These are phyloP conservation scores for Pseudorectes ferrugineus DNA, from an alignment of 2,113 vertebrate species.

Conservation along the genomic window DNA sequence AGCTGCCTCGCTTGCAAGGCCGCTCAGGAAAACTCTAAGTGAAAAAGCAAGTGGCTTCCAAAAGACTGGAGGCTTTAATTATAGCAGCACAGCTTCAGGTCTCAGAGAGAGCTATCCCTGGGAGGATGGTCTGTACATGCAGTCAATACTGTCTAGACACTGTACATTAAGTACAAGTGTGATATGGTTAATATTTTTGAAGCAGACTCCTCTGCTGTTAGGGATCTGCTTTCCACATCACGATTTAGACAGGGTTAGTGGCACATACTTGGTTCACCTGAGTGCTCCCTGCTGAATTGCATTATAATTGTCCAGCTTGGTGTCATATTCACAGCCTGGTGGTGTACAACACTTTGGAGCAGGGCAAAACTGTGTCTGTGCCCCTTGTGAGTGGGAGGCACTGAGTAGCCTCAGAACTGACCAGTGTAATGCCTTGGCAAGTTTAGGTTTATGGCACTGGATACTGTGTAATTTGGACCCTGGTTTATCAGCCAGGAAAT, in stretches of 20 bases:
- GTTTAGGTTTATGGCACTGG: neutral
- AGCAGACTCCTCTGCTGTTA: neutral
- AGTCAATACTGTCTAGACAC: neutral
- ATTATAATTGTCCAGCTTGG: neutral
- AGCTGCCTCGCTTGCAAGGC: fast-evolving
- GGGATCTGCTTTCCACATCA: neutral
- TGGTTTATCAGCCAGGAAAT: neutral
- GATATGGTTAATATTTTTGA: neutral
- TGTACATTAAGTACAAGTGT: neutral
- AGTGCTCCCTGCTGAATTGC: neutral
- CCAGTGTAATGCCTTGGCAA: neutral
- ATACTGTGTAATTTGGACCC: no score
- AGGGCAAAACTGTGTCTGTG: neutral
- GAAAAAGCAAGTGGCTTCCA: neutral
- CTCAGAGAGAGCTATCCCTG: neutral
- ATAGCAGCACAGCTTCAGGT: neutral
- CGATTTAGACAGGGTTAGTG: fast-evolving
- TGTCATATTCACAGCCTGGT: fast-evolving
- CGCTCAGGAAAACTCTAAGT: neutral
- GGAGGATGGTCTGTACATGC: neutral
- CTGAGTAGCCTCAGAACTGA: neutral
- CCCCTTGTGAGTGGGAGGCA: neutral
- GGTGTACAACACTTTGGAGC: neutral
- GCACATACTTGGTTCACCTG: fast-evolving
- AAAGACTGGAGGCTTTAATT: neutral